Percentiles rank a stretch among this genome's conserved stretches.
phyloP scores from a whole-genome alignment of 2,888 invertebrate genomes.

The Anorthoa munda region DNA sequence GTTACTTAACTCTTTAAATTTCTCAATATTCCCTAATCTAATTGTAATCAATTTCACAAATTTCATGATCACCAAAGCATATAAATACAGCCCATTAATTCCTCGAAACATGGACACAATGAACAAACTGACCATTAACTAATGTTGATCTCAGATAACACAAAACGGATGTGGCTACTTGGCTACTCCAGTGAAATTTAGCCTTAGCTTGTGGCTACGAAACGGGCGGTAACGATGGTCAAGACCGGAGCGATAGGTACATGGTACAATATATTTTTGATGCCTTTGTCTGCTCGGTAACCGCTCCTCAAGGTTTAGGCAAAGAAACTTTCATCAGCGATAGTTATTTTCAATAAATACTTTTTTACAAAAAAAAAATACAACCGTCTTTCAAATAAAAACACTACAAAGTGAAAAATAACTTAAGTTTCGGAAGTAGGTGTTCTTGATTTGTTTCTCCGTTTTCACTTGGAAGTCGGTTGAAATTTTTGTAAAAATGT shows the following conservation, averaged over 20 bases:
- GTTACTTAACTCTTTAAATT: too few species aligned
- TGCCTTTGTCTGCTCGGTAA: too few species aligned
- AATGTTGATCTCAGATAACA: conserved; percentile 41
- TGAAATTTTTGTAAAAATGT: too few species aligned
- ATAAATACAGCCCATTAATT: conserved; percentile 1
- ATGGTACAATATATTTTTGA: background rate
- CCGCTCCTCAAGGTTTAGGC: too few species aligned
- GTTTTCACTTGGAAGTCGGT: too few species aligned
- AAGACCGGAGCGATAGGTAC: background rate
- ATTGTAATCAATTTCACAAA: background rate
- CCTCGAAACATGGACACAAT: background rate
- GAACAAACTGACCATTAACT: conserved; percentile 21
- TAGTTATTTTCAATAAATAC: background rate
- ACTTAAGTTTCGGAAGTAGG: too few species aligned
- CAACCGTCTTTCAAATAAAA: too few species aligned
- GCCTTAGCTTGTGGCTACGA: background rate
- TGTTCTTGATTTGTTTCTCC: too few species aligned
- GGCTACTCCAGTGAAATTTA: conserved; percentile 60
- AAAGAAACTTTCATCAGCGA: too few species aligned
- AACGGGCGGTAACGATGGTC: background rate
- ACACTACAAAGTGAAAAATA: too few species aligned
- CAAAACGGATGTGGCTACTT: conserved; percentile 43
- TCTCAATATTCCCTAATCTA: background rate
- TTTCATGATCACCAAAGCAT: conserved; percentile 1
- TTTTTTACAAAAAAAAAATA: too few species aligned